phyloP scores from a whole-genome alignment of 2,888 invertebrate genomes.

The Eudasyphora cyanicolor region DNA sequence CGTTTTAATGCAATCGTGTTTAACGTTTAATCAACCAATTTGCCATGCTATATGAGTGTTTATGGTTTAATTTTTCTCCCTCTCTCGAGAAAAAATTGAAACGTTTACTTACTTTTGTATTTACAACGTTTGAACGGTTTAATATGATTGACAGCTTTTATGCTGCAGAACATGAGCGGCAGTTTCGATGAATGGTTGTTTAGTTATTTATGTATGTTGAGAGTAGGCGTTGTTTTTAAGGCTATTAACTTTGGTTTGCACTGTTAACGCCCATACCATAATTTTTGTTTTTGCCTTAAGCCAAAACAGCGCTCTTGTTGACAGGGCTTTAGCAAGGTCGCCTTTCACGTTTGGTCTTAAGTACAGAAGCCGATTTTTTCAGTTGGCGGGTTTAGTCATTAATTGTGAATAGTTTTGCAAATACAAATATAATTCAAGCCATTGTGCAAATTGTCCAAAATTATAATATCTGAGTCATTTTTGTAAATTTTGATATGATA shows the following conservation, averaged over 20 bases:
- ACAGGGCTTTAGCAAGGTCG: not conserved
- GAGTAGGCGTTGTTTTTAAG: slow-evolving; percentile 54
- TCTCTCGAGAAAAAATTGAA: not conserved
- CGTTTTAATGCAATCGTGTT: slow-evolving; percentile 15
- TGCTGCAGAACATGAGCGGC: not conserved
- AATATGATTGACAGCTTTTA: slow-evolving; percentile 28
- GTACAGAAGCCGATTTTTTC: no score
- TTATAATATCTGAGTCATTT: no score
- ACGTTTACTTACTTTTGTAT: no score
- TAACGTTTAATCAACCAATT: slow-evolving; percentile 17
- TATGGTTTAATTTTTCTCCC: not conserved
- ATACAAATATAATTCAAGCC: no score
- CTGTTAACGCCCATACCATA: slow-evolving; percentile 52
- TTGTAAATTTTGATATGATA: no score
- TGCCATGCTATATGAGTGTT: slow-evolving; percentile 9
- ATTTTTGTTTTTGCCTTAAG: slow-evolving; percentile 18
- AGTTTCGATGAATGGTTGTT: not conserved
- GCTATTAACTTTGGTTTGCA: slow-evolving; percentile 35
- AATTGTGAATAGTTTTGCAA: no score
- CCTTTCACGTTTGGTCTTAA: not conserved
- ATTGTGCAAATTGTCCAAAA: no score
- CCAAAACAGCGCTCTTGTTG: not conserved
- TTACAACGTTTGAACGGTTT: not conserved
- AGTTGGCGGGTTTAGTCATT: no score
- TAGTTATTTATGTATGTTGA: not conserved